phyloP scores from a whole-genome alignment of 2,888 invertebrate species.

The Dolichomitus sp. region DNA sequence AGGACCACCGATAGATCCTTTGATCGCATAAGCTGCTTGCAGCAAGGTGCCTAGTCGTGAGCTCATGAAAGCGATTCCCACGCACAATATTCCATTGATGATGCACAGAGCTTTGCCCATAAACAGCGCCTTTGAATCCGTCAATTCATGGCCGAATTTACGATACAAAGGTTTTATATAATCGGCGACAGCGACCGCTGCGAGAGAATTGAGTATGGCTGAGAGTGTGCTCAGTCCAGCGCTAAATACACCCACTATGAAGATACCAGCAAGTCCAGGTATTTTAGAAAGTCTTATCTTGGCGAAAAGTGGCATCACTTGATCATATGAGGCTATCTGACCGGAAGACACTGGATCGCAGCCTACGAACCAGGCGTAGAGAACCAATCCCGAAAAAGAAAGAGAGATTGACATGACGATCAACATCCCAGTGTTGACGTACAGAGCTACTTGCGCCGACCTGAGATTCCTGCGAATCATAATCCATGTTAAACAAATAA shows the following conservation, averaged over 20 bases:
- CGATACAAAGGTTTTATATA: constrained; percentile 89
- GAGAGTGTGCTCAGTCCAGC: constrained; percentile 96
- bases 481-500: background rate
- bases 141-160: constrained; percentile 89
- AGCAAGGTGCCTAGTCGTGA: constrained; percentile 76
- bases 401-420: constrained; percentile 91
- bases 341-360: constrained; percentile 93
- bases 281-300: constrained; percentile 88
- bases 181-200: constrained; percentile 96
- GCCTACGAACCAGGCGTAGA: constrained; percentile 93
- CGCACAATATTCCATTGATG: constrained; percentile 74
- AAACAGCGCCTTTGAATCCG: constrained; percentile 91
- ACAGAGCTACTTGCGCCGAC: constrained; percentile 90
- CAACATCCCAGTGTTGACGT: constrained; percentile 93
- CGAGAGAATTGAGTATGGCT: constrained; percentile 95
- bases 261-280: constrained; percentile 83
- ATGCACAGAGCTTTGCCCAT: constrained; percentile 85
- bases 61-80: constrained; percentile 77
- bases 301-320: constrained; percentile 92
- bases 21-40: constrained; percentile 92
- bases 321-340: constrained; percentile 90
- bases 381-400: constrained; percentile 90
- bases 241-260: constrained; percentile 92
- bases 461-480: constrained; percentile 85
- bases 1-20: constrained; percentile 95